phyloP scores from a whole-genome alignment of 2,888 invertebrate species.

The Amphimallon solstitiale region DNA sequence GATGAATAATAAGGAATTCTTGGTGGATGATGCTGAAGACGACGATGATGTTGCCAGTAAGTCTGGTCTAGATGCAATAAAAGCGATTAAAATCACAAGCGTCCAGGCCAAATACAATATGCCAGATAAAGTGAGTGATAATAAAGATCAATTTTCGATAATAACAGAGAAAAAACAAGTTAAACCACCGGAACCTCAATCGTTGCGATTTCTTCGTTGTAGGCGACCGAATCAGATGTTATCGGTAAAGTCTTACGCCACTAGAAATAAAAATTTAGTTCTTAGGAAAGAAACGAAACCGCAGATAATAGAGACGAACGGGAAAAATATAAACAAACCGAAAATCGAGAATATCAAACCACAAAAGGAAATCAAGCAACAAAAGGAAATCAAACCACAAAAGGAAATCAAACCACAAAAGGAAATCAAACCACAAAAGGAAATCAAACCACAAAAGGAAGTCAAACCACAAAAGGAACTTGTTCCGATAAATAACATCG shows the following conservation, averaged over 20 bases:
- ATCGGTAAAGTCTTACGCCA: conserved; percentile 22
- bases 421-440: no score
- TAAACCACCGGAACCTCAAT: not conserved
- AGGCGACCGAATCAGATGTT: conserved; percentile 23
- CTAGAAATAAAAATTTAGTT: conserved; percentile 27
- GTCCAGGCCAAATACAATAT: conserved; percentile 21
- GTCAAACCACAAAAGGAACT: not conserved
- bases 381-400: no score
- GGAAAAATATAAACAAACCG: no score
- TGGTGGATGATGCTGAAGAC: not conserved
- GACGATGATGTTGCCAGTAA: not conserved
- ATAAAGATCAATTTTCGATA: not conserved
- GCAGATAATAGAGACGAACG: no score
- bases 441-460: not conserved
- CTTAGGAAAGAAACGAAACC: conserved; percentile 22
- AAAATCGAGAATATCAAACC: not conserved
- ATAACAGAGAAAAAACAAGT: not conserved
- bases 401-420: no score
- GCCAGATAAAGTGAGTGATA: not conserved
- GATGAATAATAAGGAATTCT: not conserved
- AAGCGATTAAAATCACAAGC: conserved; percentile 23
- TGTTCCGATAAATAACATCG: not conserved
- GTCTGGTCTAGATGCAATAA: conserved; percentile 10
- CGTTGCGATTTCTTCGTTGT: conserved; percentile 8
- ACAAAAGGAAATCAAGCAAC: not conserved